These are phyloP conservation scores for Aphidoletes aphidimyza DNA, from an alignment of 2,888 invertebrate genomes.

Conservation along the genomic window DNA sequence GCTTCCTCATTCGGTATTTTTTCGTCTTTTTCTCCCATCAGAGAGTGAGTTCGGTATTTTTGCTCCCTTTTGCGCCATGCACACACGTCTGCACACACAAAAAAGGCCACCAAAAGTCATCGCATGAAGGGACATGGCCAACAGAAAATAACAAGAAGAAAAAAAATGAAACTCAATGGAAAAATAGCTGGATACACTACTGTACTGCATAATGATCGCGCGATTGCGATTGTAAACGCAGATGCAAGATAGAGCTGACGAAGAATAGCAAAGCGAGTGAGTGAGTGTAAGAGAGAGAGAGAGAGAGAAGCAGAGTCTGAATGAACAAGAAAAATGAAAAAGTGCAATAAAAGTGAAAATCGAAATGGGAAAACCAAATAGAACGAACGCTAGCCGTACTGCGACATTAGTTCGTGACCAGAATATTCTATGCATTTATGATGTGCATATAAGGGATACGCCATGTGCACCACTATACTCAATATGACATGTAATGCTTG, in stretches of 20 bases:
- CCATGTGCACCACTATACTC: slow-evolving; percentile 11
- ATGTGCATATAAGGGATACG: slow-evolving; percentile 30
- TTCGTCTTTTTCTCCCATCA: background rate
- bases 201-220: slow-evolving; percentile 43
- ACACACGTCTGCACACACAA: background rate
- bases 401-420: slow-evolving; percentile 56
- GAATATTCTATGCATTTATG: slow-evolving; percentile 53
- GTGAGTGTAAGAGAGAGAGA: no score
- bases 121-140: no score
- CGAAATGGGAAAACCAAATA: slow-evolving; percentile 23
- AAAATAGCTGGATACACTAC: slow-evolving; percentile 1
- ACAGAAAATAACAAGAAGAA: no score
- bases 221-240: background rate
- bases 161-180: slow-evolving; percentile 3
- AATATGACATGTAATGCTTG: no score
- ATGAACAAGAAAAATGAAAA: slow-evolving; percentile 32
- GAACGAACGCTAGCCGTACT: slow-evolving; percentile 54
- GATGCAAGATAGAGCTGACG: background rate
- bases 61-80: no score
- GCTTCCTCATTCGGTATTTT: background rate
- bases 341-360: slow-evolving; percentile 54
- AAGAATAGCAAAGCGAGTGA: background rate
- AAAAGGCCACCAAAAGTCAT: background rate
- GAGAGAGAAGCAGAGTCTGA: slow-evolving; percentile 21
- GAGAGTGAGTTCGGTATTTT: no score